Conservation (phyloP, 1,140 invertebrate genomes). For the Danaus plexippus region DNA sequence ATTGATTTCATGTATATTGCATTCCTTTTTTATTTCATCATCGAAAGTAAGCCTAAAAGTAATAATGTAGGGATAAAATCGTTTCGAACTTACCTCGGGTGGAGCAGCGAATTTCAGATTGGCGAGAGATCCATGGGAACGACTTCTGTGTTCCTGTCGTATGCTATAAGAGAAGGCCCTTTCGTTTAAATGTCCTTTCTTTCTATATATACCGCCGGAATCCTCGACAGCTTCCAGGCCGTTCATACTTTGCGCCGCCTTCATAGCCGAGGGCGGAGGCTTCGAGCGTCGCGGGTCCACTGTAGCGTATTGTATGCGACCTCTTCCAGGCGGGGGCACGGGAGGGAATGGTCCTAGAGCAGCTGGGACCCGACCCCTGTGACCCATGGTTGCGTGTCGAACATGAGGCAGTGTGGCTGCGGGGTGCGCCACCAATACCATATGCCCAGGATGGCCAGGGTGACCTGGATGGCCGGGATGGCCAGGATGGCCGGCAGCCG, state of each 20-base stretch:
- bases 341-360: conserved; percentile 52
- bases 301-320: conserved; percentile 72
- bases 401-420: conserved; percentile 72
- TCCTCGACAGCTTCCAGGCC: conserved; percentile 80
- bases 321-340: conserved; percentile 72
- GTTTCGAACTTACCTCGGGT: conserved; percentile 69
- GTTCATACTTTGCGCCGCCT: conserved; percentile 86
- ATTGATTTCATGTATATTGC: no score
- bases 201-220: conserved; percentile 87
- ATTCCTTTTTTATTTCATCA: no score
- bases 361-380: conserved; percentile 46
- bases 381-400: conserved; percentile 45
- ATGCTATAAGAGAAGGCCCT: conserved; percentile 95
- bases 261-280: conserved; percentile 80
- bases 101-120: conserved; percentile 86
- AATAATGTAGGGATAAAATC: not conserved
- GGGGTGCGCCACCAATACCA: conserved; percentile 71
- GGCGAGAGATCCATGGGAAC: conserved; percentile 90
- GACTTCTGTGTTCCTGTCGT: conserved; percentile 90
- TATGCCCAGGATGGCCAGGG: conserved; percentile 25
- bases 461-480: conserved; percentile 33
- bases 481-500: conserved; percentile 62
- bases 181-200: conserved; percentile 94
- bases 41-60: not conserved
- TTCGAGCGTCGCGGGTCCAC: conserved; percentile 81